Evolutionary conservation across 92 coral and sea anemone genomes (phyloP).

Genomic region (Phenganax marumi): DNA sequence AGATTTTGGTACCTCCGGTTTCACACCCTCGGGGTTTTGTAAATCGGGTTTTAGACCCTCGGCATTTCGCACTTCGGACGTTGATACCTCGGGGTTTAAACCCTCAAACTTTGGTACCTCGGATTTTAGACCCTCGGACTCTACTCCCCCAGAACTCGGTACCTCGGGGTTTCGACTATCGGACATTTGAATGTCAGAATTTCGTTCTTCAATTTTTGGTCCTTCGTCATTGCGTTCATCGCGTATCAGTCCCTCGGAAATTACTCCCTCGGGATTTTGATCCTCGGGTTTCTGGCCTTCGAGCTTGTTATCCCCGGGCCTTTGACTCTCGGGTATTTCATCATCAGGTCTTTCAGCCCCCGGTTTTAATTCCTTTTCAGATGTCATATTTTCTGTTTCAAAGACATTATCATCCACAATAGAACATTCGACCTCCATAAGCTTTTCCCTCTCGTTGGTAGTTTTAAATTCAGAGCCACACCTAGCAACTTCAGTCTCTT

Average conservation of each 20-base stretch:
- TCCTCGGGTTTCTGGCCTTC: neutral
- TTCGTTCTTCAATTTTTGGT: neutral
- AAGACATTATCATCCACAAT: neutral
- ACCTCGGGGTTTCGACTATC: neutral
- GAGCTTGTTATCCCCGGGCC: neutral
- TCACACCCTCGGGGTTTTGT: neutral
- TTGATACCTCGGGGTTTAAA: neutral
- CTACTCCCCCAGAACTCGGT: neutral
- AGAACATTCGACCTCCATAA: neutral
- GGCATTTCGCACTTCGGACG: neutral
- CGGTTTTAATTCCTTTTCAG: neutral
- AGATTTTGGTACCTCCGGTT: neutral
- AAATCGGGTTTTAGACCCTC: slow-evolving; percentile 3
- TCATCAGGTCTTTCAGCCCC: neutral
- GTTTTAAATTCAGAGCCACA: neutral
- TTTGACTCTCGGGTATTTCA: neutral
- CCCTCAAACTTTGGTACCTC: neutral
- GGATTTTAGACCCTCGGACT: neutral
- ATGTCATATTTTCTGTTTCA: neutral
- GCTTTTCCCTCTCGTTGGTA: neutral
- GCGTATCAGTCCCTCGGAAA: neutral
- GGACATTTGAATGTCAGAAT: neutral
- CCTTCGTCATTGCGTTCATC: neutral
- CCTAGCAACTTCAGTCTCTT: neutral
- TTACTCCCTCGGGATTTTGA: neutral